Evolutionary conservation across 1,140 invertebrate species (phyloP), one percentile per base, ranked within the genome.

Genomic region (Philotrypesis tridentata): DNA sequence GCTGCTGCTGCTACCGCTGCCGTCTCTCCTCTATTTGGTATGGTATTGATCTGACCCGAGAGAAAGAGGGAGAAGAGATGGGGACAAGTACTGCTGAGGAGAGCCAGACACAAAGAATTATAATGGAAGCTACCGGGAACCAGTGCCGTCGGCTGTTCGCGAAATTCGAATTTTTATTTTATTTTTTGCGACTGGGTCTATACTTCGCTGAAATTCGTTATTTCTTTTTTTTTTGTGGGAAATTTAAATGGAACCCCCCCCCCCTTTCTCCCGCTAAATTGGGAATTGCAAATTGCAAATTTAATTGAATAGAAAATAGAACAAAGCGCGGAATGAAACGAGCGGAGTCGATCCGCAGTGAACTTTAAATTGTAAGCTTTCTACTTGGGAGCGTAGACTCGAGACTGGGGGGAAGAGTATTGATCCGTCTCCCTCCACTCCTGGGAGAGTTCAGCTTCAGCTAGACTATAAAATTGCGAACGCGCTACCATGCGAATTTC

Each of bases 11-110:
- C 72, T 60, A 27, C 48, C 43, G 55, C 72, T 71, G 11, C 27
- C 33, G 48, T 12, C 75, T 78, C 83, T 84, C 85, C 84, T 86
- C 85, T 88, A 88, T 89, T 91, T 88, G 85, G 88, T 89, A 91
- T 89, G 85, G 88, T 89, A 91, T 89, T 89, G 89, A 89, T 89
- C 85, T 86, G 88, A 89, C 87, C 82, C 85, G 25, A 75, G 83
- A 63, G 43, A n/a, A 25, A 70, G 77, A 55, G 48, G 48, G 48
- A 55, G 48, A 55, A 17, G 48, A 55, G 48, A 55, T 55, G 48
- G 21, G 21, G 48, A 55, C 48, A 55, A 55, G 48, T 55, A 55
- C 48, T 55, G 17, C 48, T 6, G 48, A n/a, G 48, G 48, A 55
- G 48, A 55, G 48, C 21, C 48, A 17, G 48, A 55, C 21, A 55